Evolutionary conservation across 2,797 vertebrate species (phyloP).

Genomic region (Ceyx erithaca): DNA sequence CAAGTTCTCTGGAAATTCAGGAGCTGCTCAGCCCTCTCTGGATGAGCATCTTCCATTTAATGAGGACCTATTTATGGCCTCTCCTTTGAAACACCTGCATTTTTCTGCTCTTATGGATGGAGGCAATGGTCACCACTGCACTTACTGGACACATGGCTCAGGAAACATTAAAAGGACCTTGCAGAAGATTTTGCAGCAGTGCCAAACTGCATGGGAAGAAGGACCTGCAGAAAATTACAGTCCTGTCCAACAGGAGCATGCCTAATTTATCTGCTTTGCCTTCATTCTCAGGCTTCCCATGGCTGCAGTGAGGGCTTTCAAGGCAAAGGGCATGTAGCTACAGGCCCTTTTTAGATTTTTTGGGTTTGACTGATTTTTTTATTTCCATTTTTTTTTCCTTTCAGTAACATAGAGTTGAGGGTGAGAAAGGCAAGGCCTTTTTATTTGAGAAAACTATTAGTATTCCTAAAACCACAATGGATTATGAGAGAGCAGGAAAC

Average conservation of each 20-base stretch:
- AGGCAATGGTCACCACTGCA: neutral
- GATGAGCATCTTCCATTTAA: neutral
- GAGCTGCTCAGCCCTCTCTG: neutral
- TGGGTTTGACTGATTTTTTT: neutral
- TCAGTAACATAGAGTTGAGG: neutral
- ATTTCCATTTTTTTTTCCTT: no score
- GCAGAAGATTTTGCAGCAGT: neutral
- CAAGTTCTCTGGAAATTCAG: neutral
- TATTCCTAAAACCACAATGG: neutral
- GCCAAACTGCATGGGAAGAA: neutral
- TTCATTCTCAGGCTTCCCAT: neutral
- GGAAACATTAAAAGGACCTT: neutral
- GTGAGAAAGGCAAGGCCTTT: neutral
- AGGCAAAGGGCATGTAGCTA: neutral
- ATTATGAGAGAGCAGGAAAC: neutral
- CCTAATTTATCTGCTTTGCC: neutral
- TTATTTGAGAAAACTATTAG: neutral
- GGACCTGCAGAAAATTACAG: neutral
- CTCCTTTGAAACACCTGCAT: neutral
- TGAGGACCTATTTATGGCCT: neutral
- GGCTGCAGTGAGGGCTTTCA: neutral
- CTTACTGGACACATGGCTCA: rapidly evolving
- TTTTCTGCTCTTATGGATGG: neutral
- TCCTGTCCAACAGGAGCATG: neutral
- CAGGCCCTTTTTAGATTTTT: neutral